Base-by-base conservation (phyloP, 2,797 vertebrate species). In the Pangasius macronema region DNA sequence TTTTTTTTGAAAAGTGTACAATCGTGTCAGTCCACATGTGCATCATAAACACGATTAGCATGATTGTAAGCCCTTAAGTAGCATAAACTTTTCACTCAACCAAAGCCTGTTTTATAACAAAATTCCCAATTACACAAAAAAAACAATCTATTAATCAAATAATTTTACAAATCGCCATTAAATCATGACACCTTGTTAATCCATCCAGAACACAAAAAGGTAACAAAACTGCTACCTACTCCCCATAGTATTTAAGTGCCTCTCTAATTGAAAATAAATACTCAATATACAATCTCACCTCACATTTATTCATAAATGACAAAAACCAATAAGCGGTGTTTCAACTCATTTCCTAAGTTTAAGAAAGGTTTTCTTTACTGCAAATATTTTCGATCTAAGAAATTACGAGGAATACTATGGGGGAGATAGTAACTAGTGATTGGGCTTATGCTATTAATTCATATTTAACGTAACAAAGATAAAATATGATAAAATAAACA, bases 231-330 rank as follows among this genome's bases (percentile, higher is more conserved):
- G 84, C 84, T 87, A 86, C 88, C 76, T 82, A 87, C 83, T 88
- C 77, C 88, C 85, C 89, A 87, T 87, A 87, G 85, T 90, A 84
- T 88, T 86, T 81, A 81, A 91, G 80, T 89, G 87, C 49, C 42
- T 88, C 82, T 84, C 77, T 87, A 72, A 81, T 85, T 87, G 77
- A 55, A 83, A 92, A 92, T 85, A 90, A 91, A 88, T 89, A 91
- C 72, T 89, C 85, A 86, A 85, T 89, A 86, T 88, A 89, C 82
- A 89, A 89, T 86, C 89, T 90, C 85, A 89, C 70, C 80, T 79
- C 88, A 86, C 87, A 91, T 91, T 89, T 90, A 89, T 87, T 91
- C 65, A 91, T 88, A 89, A 89, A 85, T 70, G 88, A 91, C 90
- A 89, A 75, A 86, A 89, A 61, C n/a, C n/a, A 83, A 83, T 82